Evolutionary conservation across 2,797 vertebrate species (phyloP), one percentile per base, ranked within the genome.

Genomic region (Furcifer pardalis): DNA sequence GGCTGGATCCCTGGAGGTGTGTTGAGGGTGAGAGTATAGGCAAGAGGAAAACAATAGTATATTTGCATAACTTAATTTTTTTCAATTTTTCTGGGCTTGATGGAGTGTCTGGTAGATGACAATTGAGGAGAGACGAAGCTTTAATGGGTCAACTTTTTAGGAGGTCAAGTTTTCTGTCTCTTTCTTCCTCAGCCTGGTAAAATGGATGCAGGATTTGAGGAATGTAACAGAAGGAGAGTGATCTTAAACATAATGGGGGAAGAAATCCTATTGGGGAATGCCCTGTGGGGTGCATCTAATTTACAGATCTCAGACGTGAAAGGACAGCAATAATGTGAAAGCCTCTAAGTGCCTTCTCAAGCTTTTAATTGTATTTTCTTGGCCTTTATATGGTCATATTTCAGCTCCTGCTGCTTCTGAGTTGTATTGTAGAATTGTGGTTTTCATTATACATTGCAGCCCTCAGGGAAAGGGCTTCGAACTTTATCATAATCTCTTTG

Each of bases 381-480:
- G 49, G 40, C 15, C 32, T 42, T 82, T 44, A 60, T 35, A 23
- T 32, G 32, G 37, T 21, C 7, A 4, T 40, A 42, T 72, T 56
- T 81, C 49, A 71, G n/a, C 66, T 81, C 35, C 35, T n/a, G 56
- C 23, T 21, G n/a, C n/a, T 30, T 52, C 12, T n/a, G 23, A 21
- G 60, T 44, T 46, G 37, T 10, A 49, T 74, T 74, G 73, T 27
- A 46, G 40, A 59, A 82, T 75, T 37, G 60, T 75, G 44, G 72
- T 40, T 83, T 83, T 76, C 60, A 83, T 83, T 75, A 66, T 44
- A 32, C 32, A 27, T 27, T 37, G n/a, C 30, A 25, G 49, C 59
- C 60, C 44, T 49, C 23, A 12, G 60, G 69, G 12, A 49, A 37
- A 75, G 25, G 9, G 25, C 60, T n/a, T 30, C 30, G 8, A 44